Evolutionary conservation across 2,888 invertebrate genomes (phyloP).

Genomic region (Leptopilina myrica): DNA sequence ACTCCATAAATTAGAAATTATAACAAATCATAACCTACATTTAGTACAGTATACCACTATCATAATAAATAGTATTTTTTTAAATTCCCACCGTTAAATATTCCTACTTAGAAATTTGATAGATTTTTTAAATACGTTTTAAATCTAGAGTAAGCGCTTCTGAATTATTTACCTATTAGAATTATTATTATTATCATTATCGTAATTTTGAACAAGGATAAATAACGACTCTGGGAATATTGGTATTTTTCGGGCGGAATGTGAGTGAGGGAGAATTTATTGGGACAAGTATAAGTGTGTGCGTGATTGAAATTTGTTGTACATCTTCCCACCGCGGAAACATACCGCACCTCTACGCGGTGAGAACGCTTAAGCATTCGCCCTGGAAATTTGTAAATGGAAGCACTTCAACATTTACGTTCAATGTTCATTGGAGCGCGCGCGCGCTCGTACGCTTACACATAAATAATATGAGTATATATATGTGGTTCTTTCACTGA

Average conservation of each 20-base stretch:
- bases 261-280: background rate
- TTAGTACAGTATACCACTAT: no score
- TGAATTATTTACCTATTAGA: no score
- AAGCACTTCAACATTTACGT: slow-evolving; percentile 8
- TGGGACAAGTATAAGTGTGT: background rate
- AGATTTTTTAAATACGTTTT: no score
- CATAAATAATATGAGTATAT: no score
- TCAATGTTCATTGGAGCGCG: background rate
- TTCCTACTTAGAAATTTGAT: no score
- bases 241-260: background rate
- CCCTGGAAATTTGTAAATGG: slow-evolving; percentile 26
- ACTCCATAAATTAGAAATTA: no score
- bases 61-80: no score
- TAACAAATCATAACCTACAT: no score
- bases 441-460: no score
- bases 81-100: no score
- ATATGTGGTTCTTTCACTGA: no score
- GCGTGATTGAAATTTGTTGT: slow-evolving; percentile 23
- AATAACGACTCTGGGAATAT: background rate
- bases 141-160: no score
- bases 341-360: slow-evolving; percentile 17
- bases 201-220: background rate
- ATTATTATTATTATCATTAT: background rate
- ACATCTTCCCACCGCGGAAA: slow-evolving; percentile 5
- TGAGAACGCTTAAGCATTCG: slow-evolving; percentile 24